A percentile compares a stretch with the other conserved stretches of the same genome.
Evolutionary conservation across 2,888 invertebrate genomes (phyloP).

Genomic region (Hirtodrosophila cameraria): DNA sequence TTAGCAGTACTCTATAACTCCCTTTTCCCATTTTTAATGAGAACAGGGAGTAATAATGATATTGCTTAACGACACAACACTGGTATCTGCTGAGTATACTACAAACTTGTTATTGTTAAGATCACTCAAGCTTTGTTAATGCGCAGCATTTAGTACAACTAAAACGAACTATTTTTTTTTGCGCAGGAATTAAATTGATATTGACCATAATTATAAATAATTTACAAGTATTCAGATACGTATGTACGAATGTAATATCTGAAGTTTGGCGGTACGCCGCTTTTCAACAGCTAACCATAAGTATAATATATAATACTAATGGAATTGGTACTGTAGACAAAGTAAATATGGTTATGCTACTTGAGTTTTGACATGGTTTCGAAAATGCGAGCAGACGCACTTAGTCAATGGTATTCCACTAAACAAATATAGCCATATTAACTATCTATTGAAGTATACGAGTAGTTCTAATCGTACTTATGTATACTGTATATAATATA

Average conservation of each 20-base stretch:
- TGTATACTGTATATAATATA: not conserved
- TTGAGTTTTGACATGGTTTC: constrained; percentile 65
- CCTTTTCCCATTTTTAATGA: too few relatives aligned
- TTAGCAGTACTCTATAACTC: too few relatives aligned
- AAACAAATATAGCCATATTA: constrained; percentile 14
- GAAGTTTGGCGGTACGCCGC: constrained; percentile 65
- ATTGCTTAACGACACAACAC: too few relatives aligned
- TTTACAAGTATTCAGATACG: not conserved
- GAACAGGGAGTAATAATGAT: too few relatives aligned
- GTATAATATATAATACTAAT: not conserved
- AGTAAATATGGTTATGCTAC: constrained; percentile 63
- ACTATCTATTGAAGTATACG: constrained; percentile 38
- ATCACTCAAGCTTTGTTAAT: constrained; percentile 24
- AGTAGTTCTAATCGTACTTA: constrained; percentile 7
- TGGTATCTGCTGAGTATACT: too few relatives aligned
- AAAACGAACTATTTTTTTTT: constrained; percentile 68
- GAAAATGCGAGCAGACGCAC: constrained; percentile 40
- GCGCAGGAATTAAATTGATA: constrained; percentile 51
- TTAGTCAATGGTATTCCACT: constrained; percentile 20
- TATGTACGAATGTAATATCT: constrained; percentile 7
- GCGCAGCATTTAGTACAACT: constrained; percentile 67
- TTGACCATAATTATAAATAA: constrained; percentile 26
- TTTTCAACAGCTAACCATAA: constrained; percentile 11
- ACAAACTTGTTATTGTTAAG: too few relatives aligned
- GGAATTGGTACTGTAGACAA: constrained; percentile 24